Evolutionary conservation across 1,140 invertebrate genomes (phyloP).

Genomic region (Listronotus oregonensis): DNA sequence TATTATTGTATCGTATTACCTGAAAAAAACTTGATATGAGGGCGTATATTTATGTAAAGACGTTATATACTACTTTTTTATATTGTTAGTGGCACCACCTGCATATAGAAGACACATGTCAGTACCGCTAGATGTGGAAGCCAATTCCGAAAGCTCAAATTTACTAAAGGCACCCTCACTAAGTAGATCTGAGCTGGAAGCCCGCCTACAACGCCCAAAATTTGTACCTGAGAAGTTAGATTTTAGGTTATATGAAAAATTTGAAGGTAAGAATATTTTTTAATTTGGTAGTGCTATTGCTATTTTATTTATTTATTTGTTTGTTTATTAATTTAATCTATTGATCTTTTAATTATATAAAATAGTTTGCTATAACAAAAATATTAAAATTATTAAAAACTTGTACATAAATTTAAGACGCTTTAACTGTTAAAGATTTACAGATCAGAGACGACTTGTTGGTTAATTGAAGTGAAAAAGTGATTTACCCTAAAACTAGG

Average conservation of each 20-base stretch:
- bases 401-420: too few relatives aligned
- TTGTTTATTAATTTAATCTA: too few relatives aligned
- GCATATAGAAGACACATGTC: constrained; percentile 54
- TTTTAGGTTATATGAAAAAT: constrained; percentile 83
- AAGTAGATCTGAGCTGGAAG: constrained; percentile 68
- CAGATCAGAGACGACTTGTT: too few relatives aligned
- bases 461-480: too few relatives aligned
- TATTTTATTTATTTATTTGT: too few relatives aligned
- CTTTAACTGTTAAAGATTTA: too few relatives aligned
- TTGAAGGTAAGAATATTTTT: constrained; percentile 72
- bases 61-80: neutral
- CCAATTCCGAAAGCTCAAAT: constrained; percentile 57
- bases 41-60: neutral
- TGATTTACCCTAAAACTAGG: too few relatives aligned
- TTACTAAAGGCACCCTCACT: constrained; percentile 83
- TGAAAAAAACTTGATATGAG: neutral
- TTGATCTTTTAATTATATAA: too few relatives aligned
- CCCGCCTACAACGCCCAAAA: constrained; percentile 68
- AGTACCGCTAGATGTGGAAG: constrained; percentile 48
- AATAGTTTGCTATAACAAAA: too few relatives aligned
- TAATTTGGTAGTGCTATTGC: too few relatives aligned
- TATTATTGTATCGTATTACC: too few relatives aligned
- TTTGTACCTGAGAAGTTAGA: constrained; percentile 83
- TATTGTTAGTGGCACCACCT: constrained; percentile 35
- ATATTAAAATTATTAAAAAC: too few relatives aligned